Percentiles rank a stretch among this genome's conserved stretches.
Conservation (phyloP, 2,888 invertebrate species). For the Linnaemya tessellans region DNA sequence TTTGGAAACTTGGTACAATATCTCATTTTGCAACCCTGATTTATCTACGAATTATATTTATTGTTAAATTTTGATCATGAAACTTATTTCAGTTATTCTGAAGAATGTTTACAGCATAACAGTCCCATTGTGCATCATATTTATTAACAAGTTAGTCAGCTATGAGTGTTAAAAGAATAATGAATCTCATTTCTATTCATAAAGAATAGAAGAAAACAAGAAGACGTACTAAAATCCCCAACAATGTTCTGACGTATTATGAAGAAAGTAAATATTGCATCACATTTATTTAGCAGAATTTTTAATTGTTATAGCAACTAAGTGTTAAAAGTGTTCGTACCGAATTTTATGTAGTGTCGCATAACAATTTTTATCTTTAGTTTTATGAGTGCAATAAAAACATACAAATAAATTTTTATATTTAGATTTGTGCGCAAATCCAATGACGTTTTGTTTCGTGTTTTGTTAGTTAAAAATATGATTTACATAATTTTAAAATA, state of each 20-base stretch:
- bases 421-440: not conserved
- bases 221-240: conserved; percentile 6
- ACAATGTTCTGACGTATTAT: conserved; percentile 19
- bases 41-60: too few species aligned
- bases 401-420: conserved; percentile 7
- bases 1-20: too few species aligned
- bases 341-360: not conserved
- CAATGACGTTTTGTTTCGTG: too few species aligned
- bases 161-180: not conserved
- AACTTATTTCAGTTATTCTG: too few species aligned
- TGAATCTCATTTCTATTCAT: not conserved
- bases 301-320: conserved; percentile 47
- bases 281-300: conserved; percentile 15
- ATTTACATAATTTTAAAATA: not conserved
- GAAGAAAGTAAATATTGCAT: conserved; percentile 24
- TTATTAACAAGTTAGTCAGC: not conserved
- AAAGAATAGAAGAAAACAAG: not conserved
- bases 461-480: not conserved
- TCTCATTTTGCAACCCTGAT: too few species aligned
- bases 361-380: conserved; percentile 41
- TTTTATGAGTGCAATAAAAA: conserved; percentile 41
- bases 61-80: too few species aligned
- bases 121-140: not conserved
- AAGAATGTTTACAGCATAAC: not conserved
- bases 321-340: conserved; percentile 43